These are phyloP conservation scores for Cheilosia soror DNA, from an alignment of 2,888 invertebrate species.

Conservation along the genomic window DNA sequence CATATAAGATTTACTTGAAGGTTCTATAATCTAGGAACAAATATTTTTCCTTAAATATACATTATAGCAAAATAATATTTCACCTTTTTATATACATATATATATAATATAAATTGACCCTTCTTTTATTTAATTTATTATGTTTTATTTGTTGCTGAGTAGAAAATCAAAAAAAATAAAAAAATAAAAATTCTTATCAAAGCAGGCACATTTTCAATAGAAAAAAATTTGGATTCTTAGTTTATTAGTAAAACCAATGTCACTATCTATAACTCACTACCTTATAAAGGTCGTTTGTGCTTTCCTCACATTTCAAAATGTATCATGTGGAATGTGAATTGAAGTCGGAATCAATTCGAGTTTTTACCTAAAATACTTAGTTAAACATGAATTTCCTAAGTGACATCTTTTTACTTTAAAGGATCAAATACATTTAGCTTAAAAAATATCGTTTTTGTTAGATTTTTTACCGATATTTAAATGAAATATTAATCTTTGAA, in stretches of 20 bases:
- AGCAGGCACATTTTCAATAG: slow-evolving; percentile 63
- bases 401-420: too few species aligned
- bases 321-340: slow-evolving; percentile 40
- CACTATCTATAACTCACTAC: not conserved
- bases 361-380: too few species aligned
- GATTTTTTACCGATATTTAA: too few species aligned
- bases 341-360: not conserved
- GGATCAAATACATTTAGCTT: too few species aligned
- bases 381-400: too few species aligned
- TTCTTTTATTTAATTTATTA: slow-evolving; percentile 48
- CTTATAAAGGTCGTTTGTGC: slow-evolving; percentile 16
- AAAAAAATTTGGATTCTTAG: slow-evolving; percentile 54
- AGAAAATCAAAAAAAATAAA: slow-evolving; percentile 32
- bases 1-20: slow-evolving; percentile 22
- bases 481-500: too few species aligned
- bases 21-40: slow-evolving; percentile 27
- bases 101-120: slow-evolving; percentile 37
- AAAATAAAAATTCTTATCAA: slow-evolving; percentile 42
- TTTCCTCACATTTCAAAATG: slow-evolving; percentile 1
- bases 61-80: slow-evolving; percentile 35
- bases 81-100: slow-evolving; percentile 23
- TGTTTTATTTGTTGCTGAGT: slow-evolving; percentile 62
- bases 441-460: too few species aligned
- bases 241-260: slow-evolving; percentile 25
- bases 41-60: slow-evolving; percentile 4